Evolutionary conservation across 2,113 vertebrate genomes (phyloP), one percentile per base, ranked within the genome.

Genomic region (Collichthys lucidus): DNA sequence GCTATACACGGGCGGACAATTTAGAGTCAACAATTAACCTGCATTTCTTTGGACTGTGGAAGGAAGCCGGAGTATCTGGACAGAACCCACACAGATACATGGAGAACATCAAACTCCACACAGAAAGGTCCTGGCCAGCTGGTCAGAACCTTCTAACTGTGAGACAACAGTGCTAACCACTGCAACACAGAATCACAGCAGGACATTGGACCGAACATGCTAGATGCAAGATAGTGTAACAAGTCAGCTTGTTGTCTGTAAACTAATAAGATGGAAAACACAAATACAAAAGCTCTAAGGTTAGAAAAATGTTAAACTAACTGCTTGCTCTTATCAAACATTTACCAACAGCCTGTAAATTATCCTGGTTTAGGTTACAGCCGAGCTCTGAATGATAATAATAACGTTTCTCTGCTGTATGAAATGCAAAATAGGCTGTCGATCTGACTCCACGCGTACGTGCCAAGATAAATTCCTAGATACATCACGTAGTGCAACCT

Each of bases 401-500:
- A 24, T 29, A 46, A 2, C 12, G 53, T 5, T 31, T 20, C 15
- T 46, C 20, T 16, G 11, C 35, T 40, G 5, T 49, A 10, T 53
- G 24, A 80, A 74, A 53, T 61, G 29, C 44, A 63, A 74, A 70
- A 46, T 11, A 65, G 63, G 50, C 42, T n/a, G 26, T 66, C 4
- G 66, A 75, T 47, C 31, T 14, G 50, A 40, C 46, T 56, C 15
- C 22, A n/a, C 42, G 26, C 64, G 46, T 61, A 42, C 63, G 31
- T 80, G 61, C 74, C 62, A 22, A 29, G 20, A 69, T n/a, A 12
- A 56, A 42, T 49, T 65, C 59, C 26, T 16, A 71, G 57, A 63
- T 73, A 19, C 80, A 78, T 68, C 59, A 4, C 31, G 53, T 53
- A 4, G 71, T 31, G 73, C 78, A 76, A 79, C 84, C 80, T 89